Base-by-base conservation (phyloP, 92 coral and sea anemone species). In the Isaurus tuberculatus region DNA sequence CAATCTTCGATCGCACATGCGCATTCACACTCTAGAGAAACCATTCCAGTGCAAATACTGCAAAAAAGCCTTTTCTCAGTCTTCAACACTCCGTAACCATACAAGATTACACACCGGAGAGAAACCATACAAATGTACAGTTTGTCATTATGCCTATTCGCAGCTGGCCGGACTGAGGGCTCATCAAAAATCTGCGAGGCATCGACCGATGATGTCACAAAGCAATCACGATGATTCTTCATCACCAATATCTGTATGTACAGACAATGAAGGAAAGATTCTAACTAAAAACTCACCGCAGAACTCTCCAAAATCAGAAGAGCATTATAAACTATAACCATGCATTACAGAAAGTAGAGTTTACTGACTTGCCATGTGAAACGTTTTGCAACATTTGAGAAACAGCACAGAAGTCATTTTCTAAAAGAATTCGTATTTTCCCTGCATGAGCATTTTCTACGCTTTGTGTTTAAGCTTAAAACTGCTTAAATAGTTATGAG, bases 91-190 rank as follows among this genome's bases (percentile, higher is more conserved):
- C 64, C 91, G 99, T 31, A 97, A 97, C 86, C 99, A 97, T 83
- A 94, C 98, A 70, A 85, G 99, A 53, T 88, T 97, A 43, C 99
- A 97, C 84, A 97, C 99, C 30, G 99, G 99, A 0, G 99, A 97
- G 65, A 97, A 97, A 55, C 99, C 99, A 4, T 97, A 97, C 86
- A 94, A 92, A 79, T 97, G 99, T 58, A 92, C 88, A 32, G 98
- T 97, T n/a, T 97, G 99, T 78, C 99, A 97, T 82, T 97, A 92
- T 84, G 99, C 99, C n/a, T 97, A 97, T 89, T 97, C 99, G 81
- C 99, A 97, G 83, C 90, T 97, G 43, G 99, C 99, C 46, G 99
- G 99, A 65, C 79, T 97, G 69, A 92, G 99, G 64, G 99, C 99
- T 33, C 99, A 97, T 70, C 99, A 97, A 79, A 97, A 97, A 69